A percentile compares a stretch with the other conserved stretches of the same genome.
Conservation (phyloP, 2,797 vertebrate species). For the Pteropus rufus region DNA sequence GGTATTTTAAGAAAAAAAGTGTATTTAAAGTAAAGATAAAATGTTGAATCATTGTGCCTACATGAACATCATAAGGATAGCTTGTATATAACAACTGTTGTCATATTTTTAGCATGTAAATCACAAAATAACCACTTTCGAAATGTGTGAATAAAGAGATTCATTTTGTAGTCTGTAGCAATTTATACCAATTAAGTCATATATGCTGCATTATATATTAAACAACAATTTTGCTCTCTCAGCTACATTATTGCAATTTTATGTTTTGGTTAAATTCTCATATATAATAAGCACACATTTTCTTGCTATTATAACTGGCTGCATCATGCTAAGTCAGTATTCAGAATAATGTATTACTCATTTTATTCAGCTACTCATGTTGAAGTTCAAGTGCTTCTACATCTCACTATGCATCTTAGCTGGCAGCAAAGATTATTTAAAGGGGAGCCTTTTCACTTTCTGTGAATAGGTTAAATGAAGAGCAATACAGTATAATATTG, state of each 20-base stretch:
- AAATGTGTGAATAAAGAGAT: background rate
- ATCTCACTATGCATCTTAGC: background rate
- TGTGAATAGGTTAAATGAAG: background rate
- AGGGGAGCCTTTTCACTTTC: background rate
- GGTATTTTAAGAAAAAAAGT: background rate
- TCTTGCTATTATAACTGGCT: background rate
- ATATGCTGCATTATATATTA: background rate
- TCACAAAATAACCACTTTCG: slow-evolving; percentile 22
- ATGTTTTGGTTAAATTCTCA: background rate
- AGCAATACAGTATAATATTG: background rate
- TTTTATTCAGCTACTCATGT: background rate
- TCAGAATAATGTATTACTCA: background rate
- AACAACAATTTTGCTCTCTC: background rate
- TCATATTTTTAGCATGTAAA: slow-evolving; percentile 35
- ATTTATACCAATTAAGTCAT: background rate
- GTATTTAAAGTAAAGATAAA: background rate
- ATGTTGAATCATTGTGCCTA: background rate
- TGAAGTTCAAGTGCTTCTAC: background rate
- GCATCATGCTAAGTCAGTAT: background rate
- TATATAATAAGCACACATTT: background rate
- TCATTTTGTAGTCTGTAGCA: background rate
- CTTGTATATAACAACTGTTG: background rate
- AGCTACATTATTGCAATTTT: background rate
- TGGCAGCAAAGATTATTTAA: background rate
- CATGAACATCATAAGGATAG: background rate